A percentile compares a stretch with the other conserved stretches of the same genome.
phyloP scores from a whole-genome alignment of 2,113 vertebrate genomes.

The Zosterops lateralis region DNA sequence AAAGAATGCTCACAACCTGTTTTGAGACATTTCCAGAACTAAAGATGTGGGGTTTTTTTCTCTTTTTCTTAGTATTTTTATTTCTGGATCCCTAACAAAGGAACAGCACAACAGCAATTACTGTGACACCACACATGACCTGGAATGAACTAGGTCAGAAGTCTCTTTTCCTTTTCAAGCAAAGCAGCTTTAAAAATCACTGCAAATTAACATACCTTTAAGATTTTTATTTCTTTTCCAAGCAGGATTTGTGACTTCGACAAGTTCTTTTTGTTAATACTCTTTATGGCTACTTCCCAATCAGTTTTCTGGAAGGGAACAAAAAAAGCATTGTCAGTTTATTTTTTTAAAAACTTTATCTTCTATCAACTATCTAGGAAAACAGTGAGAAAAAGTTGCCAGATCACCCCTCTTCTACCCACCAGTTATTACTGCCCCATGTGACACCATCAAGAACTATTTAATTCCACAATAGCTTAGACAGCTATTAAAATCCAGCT shows the following conservation, averaged over 20 bases:
- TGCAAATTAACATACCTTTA: constrained; percentile 84
- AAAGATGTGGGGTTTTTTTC: accelerated
- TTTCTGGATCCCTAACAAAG: neutral
- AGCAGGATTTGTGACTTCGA: constrained; percentile 98
- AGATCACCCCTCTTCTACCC: neutral
- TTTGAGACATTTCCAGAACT: neutral
- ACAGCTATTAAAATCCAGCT: constrained; percentile 16
- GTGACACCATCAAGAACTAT: constrained; percentile 25
- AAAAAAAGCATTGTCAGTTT: neutral
- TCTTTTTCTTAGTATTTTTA: neutral
- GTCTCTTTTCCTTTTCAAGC: neutral
- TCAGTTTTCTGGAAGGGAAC: constrained; percentile 85
- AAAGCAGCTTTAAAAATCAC: constrained; percentile 46
- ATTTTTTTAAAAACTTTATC: neutral
- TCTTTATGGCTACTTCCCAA: constrained; percentile 98
- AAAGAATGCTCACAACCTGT: neutral
- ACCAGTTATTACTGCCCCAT: neutral
- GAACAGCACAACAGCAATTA: neutral
- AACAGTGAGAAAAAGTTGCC: neutral
- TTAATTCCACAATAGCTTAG: constrained; percentile 25
- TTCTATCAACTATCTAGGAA: neutral
- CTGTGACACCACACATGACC: neutral
- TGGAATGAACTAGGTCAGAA: constrained; percentile 21
- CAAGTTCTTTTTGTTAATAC: constrained; percentile 98
- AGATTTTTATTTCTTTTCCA: constrained; percentile 98